Base-by-base conservation (phyloP, 2,888 invertebrate species). In the Drosophila paracracens region DNA sequence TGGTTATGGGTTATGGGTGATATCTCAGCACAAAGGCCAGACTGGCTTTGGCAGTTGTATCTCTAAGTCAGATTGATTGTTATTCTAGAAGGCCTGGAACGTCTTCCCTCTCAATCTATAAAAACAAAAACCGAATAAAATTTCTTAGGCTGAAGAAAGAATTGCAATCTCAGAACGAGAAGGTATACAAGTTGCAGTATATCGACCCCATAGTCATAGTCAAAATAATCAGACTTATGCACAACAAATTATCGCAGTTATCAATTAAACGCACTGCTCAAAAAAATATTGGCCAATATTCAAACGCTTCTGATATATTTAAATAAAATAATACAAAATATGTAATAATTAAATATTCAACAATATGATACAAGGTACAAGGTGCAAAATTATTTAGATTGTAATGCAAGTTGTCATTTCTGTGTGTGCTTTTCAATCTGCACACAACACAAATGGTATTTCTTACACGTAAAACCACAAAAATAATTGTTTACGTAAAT, bases 401-500 rank as follows among this genome's bases (percentile, higher is more conserved):
- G 33, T 13, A 33, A 27, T 56, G 54, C 36, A 58, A 53, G 21
- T 60, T 60, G 43, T 35, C 33, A 56, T 10, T n/a, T 53, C 27
- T 27, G 36, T 48, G 57, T 38, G 18, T 38, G 57, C 13, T 33
- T 66, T 69, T 53, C 33, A 58, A 46, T 46, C 21, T 43, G n/a
- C 46, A 53, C 43, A 62, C 48, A 27, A 48, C 57, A 50, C 31
- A 54, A 48, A 63, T 63, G 50, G 59, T 50, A 31, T 53, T 67
- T 59, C 73, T 74, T 62, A 67, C 36, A 61, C 62, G 58, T 48
- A 50, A 65, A 66, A 74, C 70, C 79, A 38, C 71, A 80, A 21
- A 57, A 11, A 31, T 11, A 80, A 77, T 62, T 70, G 66, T 59
- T 72, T 57, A 72, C 63, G 74, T 61, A 73, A 81, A 78, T 80